phyloP scores from a whole-genome alignment of 2,113 vertebrate genomes.

The Pomatostomus ruficeps region DNA sequence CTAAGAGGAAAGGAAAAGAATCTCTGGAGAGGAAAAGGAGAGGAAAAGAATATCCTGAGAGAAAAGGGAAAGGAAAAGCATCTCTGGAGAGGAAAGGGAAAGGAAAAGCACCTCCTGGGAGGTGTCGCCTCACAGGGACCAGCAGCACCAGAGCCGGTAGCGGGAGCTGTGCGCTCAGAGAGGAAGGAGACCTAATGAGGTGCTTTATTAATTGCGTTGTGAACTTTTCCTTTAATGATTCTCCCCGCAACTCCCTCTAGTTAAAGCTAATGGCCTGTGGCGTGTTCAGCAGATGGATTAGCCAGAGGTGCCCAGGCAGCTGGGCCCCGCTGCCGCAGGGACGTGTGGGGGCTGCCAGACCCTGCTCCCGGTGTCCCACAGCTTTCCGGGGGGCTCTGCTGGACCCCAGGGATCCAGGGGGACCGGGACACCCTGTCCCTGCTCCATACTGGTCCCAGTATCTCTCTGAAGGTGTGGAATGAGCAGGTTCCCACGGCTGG shows the following conservation, averaged over 20 bases:
- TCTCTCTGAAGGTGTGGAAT: neutral
- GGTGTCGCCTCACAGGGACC: neutral
- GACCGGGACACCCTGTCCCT: neutral
- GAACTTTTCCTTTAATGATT: constrained; percentile 49
- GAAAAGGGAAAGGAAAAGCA: neutral
- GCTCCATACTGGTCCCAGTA: rapidly evolving
- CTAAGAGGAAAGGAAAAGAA: too few species aligned
- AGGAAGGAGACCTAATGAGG: constrained; percentile 38
- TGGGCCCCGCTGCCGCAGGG: neutral
- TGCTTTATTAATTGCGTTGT: constrained; percentile 51
- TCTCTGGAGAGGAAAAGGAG: too few species aligned
- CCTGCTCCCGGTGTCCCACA: neutral
- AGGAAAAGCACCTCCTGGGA: neutral
- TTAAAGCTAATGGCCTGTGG: constrained; percentile 63
- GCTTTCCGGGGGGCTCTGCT: neutral
- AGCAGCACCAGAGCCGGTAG: neutral
- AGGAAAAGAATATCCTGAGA: neutral
- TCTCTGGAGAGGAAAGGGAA: neutral
- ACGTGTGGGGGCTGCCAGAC: neutral
- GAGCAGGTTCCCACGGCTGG: neutral
- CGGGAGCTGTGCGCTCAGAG: neutral
- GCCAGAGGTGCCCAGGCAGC: neutral
- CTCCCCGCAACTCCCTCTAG: constrained; percentile 37
- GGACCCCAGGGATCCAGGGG: neutral
- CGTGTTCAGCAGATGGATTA: constrained; percentile 54